Percentiles rank a stretch among this genome's conserved stretches.
These are phyloP conservation scores for Thalassaphorura encarpata DNA, from an alignment of 1,140 invertebrate genomes.

Conservation along the genomic window DNA sequence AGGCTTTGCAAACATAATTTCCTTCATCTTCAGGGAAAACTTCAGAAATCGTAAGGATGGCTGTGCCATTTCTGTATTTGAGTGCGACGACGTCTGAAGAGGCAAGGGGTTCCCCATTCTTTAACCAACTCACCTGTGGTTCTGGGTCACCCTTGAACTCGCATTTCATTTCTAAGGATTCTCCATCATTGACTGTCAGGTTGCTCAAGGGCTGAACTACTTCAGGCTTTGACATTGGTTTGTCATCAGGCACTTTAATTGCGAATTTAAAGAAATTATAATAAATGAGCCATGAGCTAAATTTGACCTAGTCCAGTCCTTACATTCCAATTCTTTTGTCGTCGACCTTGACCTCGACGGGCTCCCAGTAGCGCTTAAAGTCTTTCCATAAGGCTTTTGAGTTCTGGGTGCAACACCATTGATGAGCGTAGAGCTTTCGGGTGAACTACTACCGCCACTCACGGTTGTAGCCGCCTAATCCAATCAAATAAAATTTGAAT, in stretches of 20 bases:
- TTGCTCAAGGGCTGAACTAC: constrained; percentile 53
- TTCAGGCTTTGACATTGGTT: constrained; percentile 71
- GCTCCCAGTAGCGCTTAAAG: constrained; percentile 58
- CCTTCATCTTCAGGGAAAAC: constrained; percentile 91
- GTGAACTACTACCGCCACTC: constrained; percentile 4
- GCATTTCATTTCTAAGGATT: constrained; percentile 62
- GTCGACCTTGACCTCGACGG: constrained; percentile 71
- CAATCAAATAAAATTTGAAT: too few relatives aligned
- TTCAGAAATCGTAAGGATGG: constrained; percentile 75
- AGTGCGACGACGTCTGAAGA: constrained; percentile 78
- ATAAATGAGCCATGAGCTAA: background rate
- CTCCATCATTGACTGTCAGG: constrained; percentile 65
- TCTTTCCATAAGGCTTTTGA: constrained; percentile 66
- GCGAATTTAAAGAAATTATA: constrained; percentile 21
- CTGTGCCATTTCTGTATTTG: constrained; percentile 79
- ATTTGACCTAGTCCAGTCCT: constrained; percentile 23
- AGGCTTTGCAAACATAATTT: constrained; percentile 74
- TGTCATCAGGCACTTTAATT: constrained; percentile 63
- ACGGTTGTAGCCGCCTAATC: too few relatives aligned
- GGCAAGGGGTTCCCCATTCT: constrained; percentile 59
- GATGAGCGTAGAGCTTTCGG: background rate
- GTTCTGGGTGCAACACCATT: constrained; percentile 34
- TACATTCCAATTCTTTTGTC: constrained; percentile 80
- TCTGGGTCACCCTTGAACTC: constrained; percentile 82
- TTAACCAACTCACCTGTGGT: constrained; percentile 64